phyloP scores from a whole-genome alignment of 2,797 vertebrate genomes.

The Chiloscyllium punctatum region DNA sequence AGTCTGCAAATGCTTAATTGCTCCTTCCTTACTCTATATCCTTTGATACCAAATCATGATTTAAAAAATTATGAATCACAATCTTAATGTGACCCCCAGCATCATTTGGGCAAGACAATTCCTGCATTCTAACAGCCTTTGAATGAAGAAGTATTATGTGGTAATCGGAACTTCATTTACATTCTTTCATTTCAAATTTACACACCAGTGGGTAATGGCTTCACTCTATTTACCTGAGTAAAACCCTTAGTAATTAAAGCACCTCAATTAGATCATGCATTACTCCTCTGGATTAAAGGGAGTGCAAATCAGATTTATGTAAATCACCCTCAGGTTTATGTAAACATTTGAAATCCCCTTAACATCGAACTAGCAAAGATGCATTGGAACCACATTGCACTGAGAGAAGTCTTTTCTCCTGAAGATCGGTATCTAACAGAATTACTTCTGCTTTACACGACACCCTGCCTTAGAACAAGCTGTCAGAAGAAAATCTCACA shows the following conservation, averaged over 20 bases:
- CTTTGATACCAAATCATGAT: background rate
- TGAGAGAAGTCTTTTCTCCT: background rate
- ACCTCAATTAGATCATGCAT: background rate
- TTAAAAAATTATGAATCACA: background rate
- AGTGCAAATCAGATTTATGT: background rate
- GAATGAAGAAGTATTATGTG: background rate
- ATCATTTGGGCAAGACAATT: background rate
- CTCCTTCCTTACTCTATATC: background rate
- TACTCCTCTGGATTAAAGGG: background rate
- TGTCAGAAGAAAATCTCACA: background rate
- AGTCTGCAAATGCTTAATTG: background rate
- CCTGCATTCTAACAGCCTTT: background rate
- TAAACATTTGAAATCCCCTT: background rate
- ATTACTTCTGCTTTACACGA: background rate
- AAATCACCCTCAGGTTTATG: background rate
- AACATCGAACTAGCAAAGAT: background rate
- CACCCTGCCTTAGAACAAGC: background rate
- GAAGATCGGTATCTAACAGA: background rate
- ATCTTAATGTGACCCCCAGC: background rate
- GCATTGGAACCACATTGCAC: background rate
- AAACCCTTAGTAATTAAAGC: background rate
- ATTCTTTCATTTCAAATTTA: background rate
- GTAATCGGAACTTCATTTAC: background rate
- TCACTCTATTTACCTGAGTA: background rate
- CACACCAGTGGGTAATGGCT: background rate